Base-by-base conservation (phyloP, 2,113 vertebrate species). In the Stegastes partitus region DNA sequence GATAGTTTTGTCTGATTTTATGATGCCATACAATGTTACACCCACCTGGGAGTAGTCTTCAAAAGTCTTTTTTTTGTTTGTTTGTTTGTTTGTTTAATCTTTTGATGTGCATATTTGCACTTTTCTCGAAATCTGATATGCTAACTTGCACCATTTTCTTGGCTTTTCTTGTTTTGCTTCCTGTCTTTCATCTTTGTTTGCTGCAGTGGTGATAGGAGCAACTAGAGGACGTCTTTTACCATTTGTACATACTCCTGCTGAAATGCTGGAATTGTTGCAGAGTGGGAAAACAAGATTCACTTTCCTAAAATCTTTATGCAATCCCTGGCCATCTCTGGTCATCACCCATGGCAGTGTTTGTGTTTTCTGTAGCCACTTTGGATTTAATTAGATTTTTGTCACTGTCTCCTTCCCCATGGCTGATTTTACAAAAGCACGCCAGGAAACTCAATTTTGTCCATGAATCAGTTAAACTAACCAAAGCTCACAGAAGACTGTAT, bases 381-480 rank as follows among this genome's bases (percentile, higher is more conserved):
- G 68, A 73, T 76, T 59, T 62, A 67, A 74, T 86, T 79, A 74
- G 47, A 73, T 74, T 86, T 44, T 19, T 54, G 55, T 79, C 64
- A 64, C 45, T 64, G 61, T 62, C 34, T 64, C 19, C 56, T 59
- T 74, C 34, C 39, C 19, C 25, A 14, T 26, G 44, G 59, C 21
- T 45, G 56, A 65, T 71, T 77, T 47, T 39, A 34, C 42, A 61
- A 61, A 58, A 73, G n/a, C 8, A 34, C 63, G n/a, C 28, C 34
- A 57, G 58, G 7, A 68, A 67, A 31, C 14, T 6, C 19, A 19
- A 21, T 50, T 47, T 51, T 53, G 9, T 14, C 21, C 11, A 58
- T 31, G 5, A 25, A 56, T 70, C 28, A 14, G 1, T 25, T 61
- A 11, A 37, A 11, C 15, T 16, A 22, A 6, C 12, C 0, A 6